Conservation (phyloP, 2,113 vertebrate genomes). For the Acanthisitta chloris region DNA sequence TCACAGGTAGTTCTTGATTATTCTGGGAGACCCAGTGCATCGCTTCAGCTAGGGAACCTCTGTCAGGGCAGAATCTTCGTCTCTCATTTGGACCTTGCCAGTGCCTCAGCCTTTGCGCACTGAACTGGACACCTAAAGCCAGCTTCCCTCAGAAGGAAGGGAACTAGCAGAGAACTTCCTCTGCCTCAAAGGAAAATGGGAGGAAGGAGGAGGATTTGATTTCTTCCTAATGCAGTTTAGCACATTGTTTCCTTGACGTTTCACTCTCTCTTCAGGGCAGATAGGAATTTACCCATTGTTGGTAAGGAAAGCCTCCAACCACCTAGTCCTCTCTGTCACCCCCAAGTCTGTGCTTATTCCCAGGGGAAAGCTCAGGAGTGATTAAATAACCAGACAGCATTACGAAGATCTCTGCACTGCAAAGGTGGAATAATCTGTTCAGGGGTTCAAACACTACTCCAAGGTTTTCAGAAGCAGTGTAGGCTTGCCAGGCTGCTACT, state of each 20-base stretch:
- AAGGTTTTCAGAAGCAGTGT: not conserved
- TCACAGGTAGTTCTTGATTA: rapidly evolving
- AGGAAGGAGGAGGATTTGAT: not conserved
- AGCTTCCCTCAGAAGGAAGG: not conserved
- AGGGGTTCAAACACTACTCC: not conserved
- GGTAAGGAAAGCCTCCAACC: not conserved
- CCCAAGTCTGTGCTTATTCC: not conserved
- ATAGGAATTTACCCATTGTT: not conserved
- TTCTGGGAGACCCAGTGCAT: not conserved
- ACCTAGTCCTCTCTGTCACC: not conserved
- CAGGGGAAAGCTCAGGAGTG: not conserved
- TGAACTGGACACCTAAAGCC: not conserved
- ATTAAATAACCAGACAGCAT: not conserved
- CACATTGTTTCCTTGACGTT: not conserved
- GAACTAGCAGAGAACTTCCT: not conserved
- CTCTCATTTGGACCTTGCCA: not conserved
- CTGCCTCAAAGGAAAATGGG: not conserved
- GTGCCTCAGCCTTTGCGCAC: not conserved
- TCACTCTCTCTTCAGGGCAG: not conserved
- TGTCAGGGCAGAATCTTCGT: not conserved
- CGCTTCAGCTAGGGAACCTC: not conserved
- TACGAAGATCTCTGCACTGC: not conserved
- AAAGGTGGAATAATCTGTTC: not conserved
- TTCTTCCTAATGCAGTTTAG: not conserved
- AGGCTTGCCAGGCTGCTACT: not conserved